phyloP scores from a whole-genome alignment of 1,140 invertebrate species.

The Wasmannia auropunctata region DNA sequence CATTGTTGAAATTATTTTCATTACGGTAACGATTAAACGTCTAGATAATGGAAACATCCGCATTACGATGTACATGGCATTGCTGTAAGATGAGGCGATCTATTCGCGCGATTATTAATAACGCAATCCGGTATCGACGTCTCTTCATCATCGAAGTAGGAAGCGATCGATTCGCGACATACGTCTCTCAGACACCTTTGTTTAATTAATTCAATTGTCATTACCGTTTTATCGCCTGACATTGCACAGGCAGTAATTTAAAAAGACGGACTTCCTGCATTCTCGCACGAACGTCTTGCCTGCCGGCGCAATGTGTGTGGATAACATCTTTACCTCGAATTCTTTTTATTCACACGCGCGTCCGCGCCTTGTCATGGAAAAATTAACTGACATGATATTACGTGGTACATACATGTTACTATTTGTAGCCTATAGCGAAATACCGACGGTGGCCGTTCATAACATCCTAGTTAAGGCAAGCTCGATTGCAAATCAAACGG shows the following conservation, averaged over 20 bases:
- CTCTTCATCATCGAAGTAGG: conserved; percentile 24
- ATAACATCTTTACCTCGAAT: conserved; percentile 24
- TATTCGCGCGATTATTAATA: conserved; percentile 38
- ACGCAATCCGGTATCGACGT: conserved; percentile 21
- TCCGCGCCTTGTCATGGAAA: not conserved
- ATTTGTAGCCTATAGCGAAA: conserved; percentile 24
- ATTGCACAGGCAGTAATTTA: conserved; percentile 14
- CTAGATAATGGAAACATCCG: conserved; percentile 13
- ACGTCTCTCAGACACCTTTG: conserved; percentile 2
- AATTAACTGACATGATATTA: conserved; percentile 17
- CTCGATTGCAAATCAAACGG: not conserved
- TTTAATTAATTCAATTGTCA: conserved; percentile 54
- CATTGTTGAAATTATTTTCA: not conserved
- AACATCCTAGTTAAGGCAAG: not conserved
- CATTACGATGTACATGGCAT: not conserved
- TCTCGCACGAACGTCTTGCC: not conserved
- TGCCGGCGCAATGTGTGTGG: not conserved
- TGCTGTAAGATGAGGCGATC: not conserved
- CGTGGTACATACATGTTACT: not conserved
- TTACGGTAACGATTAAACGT: not conserved
- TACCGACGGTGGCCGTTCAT: not conserved
- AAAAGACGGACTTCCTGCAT: conserved; percentile 40
- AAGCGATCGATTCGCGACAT: not conserved
- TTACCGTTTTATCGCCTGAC: conserved; percentile 26
- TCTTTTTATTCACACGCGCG: not conserved